These are phyloP conservation scores for Chunga burmeisteri DNA, from an alignment of 2,113 vertebrate genomes.

Conservation along the genomic window DNA sequence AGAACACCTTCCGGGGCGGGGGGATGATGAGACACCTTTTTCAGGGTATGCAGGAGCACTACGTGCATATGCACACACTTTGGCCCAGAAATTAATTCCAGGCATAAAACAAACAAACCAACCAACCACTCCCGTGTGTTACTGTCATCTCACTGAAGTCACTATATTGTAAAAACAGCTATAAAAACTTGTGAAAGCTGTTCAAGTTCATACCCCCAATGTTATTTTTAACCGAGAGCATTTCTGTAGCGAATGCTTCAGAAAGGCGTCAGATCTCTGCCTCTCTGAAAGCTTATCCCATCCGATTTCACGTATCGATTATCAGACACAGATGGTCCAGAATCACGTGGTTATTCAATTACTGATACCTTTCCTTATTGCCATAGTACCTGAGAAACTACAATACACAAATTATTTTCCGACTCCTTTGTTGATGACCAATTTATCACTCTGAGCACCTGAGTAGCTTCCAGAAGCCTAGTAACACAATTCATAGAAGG, in stretches of 20 bases:
- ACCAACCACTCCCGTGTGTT: background rate
- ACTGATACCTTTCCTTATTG: background rate
- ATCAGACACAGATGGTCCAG: background rate
- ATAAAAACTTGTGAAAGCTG: background rate
- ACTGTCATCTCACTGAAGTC: background rate
- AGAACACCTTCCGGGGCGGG: background rate
- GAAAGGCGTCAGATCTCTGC: background rate
- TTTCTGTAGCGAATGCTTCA: background rate
- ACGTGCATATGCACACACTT: accelerated
- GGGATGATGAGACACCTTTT: background rate
- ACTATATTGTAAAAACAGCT: background rate
- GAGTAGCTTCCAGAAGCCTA: background rate
- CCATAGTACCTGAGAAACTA: background rate
- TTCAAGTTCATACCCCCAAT: background rate
- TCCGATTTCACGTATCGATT: accelerated
- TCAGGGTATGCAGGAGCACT: background rate
- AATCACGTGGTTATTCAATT: accelerated
- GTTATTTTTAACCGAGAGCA: background rate
- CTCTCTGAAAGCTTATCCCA: background rate
- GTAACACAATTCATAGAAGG: background rate
- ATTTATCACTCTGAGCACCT: background rate
- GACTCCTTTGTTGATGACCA: background rate
- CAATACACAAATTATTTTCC: background rate
- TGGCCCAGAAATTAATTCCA: background rate
- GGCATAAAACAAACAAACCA: background rate